Conservation (phyloP, 2,888 invertebrate species). For the Nomada flava region DNA sequence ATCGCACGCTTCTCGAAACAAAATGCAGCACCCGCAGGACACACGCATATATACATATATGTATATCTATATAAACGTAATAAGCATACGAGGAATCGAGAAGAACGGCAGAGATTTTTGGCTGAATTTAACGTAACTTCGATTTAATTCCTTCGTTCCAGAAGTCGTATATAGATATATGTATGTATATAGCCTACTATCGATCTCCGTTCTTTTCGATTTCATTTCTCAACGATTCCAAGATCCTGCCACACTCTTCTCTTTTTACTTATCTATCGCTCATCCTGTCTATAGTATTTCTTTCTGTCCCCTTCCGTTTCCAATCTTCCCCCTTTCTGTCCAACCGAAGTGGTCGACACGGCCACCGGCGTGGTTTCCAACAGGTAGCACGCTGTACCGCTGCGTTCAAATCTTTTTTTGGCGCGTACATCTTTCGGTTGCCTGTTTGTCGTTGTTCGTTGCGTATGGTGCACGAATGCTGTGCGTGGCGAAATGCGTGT, state of each 20-base stretch:
- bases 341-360: background rate
- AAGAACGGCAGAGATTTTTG: slow-evolving; percentile 27
- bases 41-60: slow-evolving; percentile 7
- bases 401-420: slow-evolving; percentile 4
- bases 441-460: slow-evolving; percentile 27
- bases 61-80: slow-evolving; percentile 23
- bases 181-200: background rate
- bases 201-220: slow-evolving; percentile 27
- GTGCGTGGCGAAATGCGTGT: background rate
- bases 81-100: slow-evolving; percentile 26
- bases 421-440: slow-evolving; percentile 19
- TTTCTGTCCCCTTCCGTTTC: background rate
- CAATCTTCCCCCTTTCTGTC: background rate
- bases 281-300: background rate
- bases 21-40: background rate
- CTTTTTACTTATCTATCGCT: background rate
- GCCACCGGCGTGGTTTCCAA: background rate
- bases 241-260: slow-evolving; percentile 27
- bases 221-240: slow-evolving; percentile 25
- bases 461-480: background rate
- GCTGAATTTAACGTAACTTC: slow-evolving; percentile 7
- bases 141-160: slow-evolving; percentile 5
- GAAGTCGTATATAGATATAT: too few relatives aligned
- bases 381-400: background rate
- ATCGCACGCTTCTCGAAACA: background rate